Conservation (phyloP, 2,113 vertebrate genomes). For the Megaceryle torquata region DNA sequence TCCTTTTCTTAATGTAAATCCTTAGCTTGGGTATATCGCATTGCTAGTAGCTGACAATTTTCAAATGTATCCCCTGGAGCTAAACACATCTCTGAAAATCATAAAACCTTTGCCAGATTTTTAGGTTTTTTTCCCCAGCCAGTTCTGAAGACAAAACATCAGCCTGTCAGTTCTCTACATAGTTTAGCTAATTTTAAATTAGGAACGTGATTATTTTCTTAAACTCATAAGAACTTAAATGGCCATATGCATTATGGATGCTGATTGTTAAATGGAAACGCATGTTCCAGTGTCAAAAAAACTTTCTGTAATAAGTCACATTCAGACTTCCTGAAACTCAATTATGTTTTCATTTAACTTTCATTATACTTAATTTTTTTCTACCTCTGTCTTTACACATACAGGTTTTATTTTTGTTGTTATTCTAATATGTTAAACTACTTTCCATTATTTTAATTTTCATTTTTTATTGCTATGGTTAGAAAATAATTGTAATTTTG, state of each 20-base stretch:
- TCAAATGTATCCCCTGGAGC: neutral
- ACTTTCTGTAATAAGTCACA: neutral
- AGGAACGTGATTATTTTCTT: neutral
- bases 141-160: neutral
- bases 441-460: conserved; percentile 2
- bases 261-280: conserved; percentile 11
- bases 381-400: neutral
- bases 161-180: neutral
- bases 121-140: neutral
- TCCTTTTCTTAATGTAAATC: neutral
- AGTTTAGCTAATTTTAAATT: conserved; percentile 14
- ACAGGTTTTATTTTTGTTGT: conserved; percentile 10
- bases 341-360: conserved; percentile 23
- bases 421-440: neutral
- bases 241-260: neutral
- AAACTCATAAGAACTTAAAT: neutral
- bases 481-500: conserved; percentile 19
- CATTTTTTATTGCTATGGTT: neutral
- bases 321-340: neutral
- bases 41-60: neutral
- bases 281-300: neutral
- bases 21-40: neutral
- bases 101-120: neutral
- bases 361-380: neutral
- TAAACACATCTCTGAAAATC: neutral